These are phyloP conservation scores for Pelodytes ibericus DNA, from an alignment of 2,797 vertebrate genomes.

Conservation along the genomic window DNA sequence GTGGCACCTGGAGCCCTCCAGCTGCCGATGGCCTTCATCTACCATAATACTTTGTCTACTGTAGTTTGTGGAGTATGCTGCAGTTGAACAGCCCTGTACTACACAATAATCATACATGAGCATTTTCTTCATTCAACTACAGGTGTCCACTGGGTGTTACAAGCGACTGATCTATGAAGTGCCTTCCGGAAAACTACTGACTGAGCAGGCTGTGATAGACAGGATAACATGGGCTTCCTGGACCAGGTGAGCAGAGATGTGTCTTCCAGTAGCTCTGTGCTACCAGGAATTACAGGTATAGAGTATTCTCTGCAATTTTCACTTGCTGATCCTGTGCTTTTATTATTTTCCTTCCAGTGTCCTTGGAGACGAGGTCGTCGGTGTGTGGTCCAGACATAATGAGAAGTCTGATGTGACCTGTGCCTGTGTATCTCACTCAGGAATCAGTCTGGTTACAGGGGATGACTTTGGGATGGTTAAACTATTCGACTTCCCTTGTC, in stretches of 20 bases:
- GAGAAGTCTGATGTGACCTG: slow-evolving; percentile 96
- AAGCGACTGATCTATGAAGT: slow-evolving; percentile 96
- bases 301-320: not conserved
- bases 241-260: slow-evolving; percentile 83
- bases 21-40: too few relatives aligned
- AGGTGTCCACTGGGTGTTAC: slow-evolving; percentile 97
- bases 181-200: slow-evolving; percentile 94
- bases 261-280: too few relatives aligned
- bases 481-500: slow-evolving; percentile 96
- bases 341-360: slow-evolving; percentile 74
- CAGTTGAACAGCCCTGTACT: too few relatives aligned
- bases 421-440: slow-evolving; percentile 96
- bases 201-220: slow-evolving; percentile 89
- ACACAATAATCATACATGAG: too few relatives aligned
- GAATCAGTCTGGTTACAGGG: slow-evolving; percentile 93
- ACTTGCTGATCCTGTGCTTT: not conserved
- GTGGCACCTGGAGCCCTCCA: too few relatives aligned
- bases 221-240: slow-evolving; percentile 97
- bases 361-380: slow-evolving; percentile 93
- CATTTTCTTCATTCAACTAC: slow-evolving; percentile 50
- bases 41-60: too few relatives aligned
- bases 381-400: slow-evolving; percentile 95
- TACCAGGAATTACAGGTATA: not conserved
- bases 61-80: too few relatives aligned
- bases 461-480: slow-evolving; percentile 99